phyloP scores from a whole-genome alignment of 2,888 invertebrate species.

The Coleophora flavipennella region DNA sequence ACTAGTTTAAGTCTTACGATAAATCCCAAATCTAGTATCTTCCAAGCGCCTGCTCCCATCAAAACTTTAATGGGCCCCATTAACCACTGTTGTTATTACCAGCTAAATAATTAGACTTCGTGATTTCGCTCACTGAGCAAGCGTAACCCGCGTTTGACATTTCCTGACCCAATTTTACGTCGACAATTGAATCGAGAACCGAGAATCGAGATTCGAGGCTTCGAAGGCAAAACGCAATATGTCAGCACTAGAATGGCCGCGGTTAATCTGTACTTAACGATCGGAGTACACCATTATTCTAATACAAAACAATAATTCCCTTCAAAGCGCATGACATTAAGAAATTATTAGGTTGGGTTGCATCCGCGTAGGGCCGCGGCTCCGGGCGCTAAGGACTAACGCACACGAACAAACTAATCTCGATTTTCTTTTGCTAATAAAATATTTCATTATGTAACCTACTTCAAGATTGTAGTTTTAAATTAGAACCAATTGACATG shows the following conservation, averaged over 20 bases:
- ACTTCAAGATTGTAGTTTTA: too few species aligned
- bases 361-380: constrained; percentile 60
- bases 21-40: too few species aligned
- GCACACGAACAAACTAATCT: background rate
- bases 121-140: constrained; percentile 20
- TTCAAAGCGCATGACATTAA: constrained; percentile 67
- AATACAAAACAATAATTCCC: constrained; percentile 69
- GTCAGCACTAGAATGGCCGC: constrained; percentile 30
- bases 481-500: too few species aligned
- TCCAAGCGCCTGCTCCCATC: constrained; percentile 24
- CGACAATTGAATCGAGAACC: constrained; percentile 24
- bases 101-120: constrained; percentile 38
- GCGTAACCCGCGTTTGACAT: constrained; percentile 21
- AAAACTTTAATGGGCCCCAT: constrained; percentile 34
- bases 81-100: constrained; percentile 24
- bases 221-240: constrained; percentile 24
- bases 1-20: too few species aligned
- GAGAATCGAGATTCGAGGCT: background rate
- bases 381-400: constrained; percentile 33
- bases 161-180: constrained; percentile 26
- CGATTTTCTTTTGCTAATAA: background rate
- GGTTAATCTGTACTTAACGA: constrained; percentile 48
- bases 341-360: constrained; percentile 68
- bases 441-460: too few species aligned
- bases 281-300: constrained; percentile 60